phyloP scores from a whole-genome alignment of 2,113 vertebrate genomes.

The Phalacrocorax pelagicus region DNA sequence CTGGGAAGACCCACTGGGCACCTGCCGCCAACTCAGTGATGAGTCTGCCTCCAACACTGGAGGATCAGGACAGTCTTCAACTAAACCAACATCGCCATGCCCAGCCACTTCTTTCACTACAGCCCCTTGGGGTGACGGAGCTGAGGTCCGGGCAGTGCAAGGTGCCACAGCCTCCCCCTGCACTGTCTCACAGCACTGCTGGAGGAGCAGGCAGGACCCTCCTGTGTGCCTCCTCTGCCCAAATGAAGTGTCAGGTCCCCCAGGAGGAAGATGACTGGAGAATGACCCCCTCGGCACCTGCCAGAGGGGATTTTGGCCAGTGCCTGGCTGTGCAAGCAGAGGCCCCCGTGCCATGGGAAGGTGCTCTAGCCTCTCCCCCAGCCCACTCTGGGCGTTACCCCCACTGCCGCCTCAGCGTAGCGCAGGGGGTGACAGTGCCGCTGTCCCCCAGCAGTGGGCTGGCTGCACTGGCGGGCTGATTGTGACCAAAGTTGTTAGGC shows the following conservation, averaged over 20 bases:
- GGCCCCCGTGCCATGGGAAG: background rate
- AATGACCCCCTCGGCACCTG: background rate
- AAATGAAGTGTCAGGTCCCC: background rate
- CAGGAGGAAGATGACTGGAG: background rate
- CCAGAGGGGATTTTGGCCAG: background rate
- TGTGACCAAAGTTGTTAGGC: background rate
- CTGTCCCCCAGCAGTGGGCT: background rate
- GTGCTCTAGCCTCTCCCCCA: background rate
- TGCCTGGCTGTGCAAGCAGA: background rate
- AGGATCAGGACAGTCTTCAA: background rate
- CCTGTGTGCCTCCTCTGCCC: too few species aligned
- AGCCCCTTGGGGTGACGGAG: background rate
- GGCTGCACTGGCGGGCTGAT: background rate
- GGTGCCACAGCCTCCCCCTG: background rate
- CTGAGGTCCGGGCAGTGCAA: fast-evolving
- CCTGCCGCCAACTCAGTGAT: background rate
- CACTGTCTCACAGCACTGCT: background rate
- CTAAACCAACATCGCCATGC: background rate
- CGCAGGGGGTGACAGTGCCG: background rate
- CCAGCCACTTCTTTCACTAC: background rate
- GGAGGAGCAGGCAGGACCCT: background rate
- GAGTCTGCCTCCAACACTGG: background rate
- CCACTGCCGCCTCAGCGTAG: fast-evolving
- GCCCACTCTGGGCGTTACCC: background rate
- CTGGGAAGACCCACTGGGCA: background rate